Evolutionary conservation across 2,888 invertebrate species (phyloP).

Genomic region (Melanophora roralis): DNA sequence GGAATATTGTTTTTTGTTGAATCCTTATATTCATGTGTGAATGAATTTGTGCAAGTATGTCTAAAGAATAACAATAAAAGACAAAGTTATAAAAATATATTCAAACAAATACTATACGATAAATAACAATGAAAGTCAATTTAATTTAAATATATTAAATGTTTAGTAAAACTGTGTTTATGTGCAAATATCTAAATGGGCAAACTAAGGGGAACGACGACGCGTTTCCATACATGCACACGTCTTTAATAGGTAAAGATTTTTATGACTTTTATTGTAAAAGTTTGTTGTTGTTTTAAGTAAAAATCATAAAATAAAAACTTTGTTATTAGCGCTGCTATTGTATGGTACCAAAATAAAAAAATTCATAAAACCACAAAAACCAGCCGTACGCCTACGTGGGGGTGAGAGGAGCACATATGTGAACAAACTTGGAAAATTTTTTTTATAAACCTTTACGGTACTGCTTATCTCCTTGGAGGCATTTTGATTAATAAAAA

Average conservation of each 20-base stretch:
- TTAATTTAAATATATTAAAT: background rate
- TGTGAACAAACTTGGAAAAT: no score
- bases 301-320: background rate
- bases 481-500: no score
- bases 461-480: no score
- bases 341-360: background rate
- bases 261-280: background rate
- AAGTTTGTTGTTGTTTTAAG: background rate
- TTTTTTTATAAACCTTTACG: no score
- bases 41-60: no score
- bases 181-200: background rate
- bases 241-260: background rate
- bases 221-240: background rate
- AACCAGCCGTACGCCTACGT: background rate
- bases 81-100: no score
- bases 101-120: conserved; percentile 1
- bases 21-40: no score
- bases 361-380: no score
- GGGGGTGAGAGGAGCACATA: background rate
- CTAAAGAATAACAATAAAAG: background rate
- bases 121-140: conserved; percentile 3
- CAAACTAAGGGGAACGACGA: background rate
- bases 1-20: background rate
- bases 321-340: background rate
- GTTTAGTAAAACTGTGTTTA: background rate